Evolutionary conservation across 2,888 invertebrate genomes (phyloP).

Genomic region (Drosophila siamana): DNA sequence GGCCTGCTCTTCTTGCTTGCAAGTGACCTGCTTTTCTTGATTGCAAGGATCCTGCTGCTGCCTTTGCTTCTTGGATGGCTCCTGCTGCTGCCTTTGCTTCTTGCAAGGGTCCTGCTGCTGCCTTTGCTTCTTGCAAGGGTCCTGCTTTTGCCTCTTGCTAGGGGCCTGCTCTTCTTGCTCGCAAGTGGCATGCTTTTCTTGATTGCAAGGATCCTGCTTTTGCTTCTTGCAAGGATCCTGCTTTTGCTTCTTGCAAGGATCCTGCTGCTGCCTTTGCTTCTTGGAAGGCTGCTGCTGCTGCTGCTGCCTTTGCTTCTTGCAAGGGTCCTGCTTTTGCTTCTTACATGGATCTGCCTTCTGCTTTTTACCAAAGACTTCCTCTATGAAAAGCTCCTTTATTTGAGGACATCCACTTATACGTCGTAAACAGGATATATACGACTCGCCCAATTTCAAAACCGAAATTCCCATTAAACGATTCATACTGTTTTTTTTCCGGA

Average conservation of each 20-base stretch:
- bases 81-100: conserved; percentile 6
- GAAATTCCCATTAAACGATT: conserved; percentile 23
- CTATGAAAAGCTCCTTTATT: too few species aligned
- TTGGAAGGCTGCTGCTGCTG: conserved; percentile 5
- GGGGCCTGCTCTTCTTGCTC: conserved; percentile 10
- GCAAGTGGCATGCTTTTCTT: neutral
- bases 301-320: conserved; percentile 7
- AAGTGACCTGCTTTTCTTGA: too few species aligned
- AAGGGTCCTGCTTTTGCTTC: conserved; percentile 14
- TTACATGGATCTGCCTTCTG: conserved; percentile 6
- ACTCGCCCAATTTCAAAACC: conserved; percentile 15
- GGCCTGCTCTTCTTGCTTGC: neutral
- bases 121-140: neutral
- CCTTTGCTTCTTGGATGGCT: conserved; percentile 2
- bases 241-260: neutral
- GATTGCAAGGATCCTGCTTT: conserved; percentile 11
- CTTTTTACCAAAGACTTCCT: neutral
- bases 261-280: neutral
- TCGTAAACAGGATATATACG: neutral
- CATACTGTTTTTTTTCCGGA: conserved; percentile 18
- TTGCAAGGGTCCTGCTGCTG: neutral
- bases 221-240: conserved; percentile 6
- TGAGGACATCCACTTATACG: neutral
- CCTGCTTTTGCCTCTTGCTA: conserved; percentile 5
- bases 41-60: neutral